Conservation (phyloP, 2,113 vertebrate genomes). For the Rhombomys opimus region DNA sequence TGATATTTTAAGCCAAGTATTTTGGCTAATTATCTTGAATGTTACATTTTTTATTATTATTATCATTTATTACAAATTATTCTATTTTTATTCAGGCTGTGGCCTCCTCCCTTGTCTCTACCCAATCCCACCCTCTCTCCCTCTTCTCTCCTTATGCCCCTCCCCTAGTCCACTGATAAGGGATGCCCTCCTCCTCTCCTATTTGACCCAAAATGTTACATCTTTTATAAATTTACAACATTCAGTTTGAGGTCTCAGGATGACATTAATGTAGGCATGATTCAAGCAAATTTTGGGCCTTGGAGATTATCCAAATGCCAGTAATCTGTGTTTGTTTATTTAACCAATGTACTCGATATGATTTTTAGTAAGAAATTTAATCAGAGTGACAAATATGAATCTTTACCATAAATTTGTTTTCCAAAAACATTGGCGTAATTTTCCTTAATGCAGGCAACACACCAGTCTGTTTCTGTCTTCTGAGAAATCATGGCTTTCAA, state of each 20-base stretch:
- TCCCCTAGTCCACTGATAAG: too few relatives aligned
- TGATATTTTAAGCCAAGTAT: not conserved
- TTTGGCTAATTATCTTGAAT: not conserved
- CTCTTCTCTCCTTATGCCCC: too few relatives aligned
- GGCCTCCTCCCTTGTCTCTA: too few relatives aligned
- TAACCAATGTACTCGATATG: conserved; percentile 20
- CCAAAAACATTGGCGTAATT: not conserved
- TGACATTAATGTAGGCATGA: not conserved
- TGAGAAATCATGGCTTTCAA: conserved; percentile 9
- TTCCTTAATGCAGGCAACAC: conserved; percentile 19
- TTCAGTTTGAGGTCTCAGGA: not conserved
- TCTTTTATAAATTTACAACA: not conserved
- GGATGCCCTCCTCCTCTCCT: too few relatives aligned
- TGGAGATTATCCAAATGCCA: not conserved
- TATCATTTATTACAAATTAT: too few relatives aligned
- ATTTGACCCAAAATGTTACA: not conserved
- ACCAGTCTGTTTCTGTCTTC: not conserved
- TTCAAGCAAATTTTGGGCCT: not conserved
- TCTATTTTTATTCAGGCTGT: too few relatives aligned
- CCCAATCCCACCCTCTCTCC: too few relatives aligned
- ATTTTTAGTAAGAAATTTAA: conserved; percentile 55
- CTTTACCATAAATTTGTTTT: conserved; percentile 37
- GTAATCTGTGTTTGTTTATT: not conserved
- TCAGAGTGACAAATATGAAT: not conserved
- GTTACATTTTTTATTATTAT: not conserved